These are phyloP conservation scores for Fragum whitleyi DNA, from an alignment of 2,888 invertebrate species.

Conservation along the genomic window DNA sequence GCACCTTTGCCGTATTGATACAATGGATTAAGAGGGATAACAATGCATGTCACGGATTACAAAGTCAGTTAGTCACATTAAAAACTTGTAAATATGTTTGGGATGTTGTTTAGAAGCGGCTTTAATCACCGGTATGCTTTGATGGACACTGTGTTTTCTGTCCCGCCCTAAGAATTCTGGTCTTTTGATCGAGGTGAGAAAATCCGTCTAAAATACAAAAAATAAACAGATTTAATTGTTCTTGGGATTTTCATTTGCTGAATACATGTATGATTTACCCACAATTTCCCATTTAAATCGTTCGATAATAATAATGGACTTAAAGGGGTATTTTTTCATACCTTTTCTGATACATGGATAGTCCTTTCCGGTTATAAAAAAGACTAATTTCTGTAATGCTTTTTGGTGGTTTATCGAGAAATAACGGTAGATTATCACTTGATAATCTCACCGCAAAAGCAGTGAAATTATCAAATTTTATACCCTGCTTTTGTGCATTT, in stretches of 20 bases:
- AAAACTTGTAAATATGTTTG: constrained; percentile 54
- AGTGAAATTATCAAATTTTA: too few relatives aligned
- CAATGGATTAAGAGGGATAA: constrained; percentile 37
- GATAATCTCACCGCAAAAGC: too few relatives aligned
- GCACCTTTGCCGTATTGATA: constrained; percentile 44
- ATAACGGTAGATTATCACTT: too few relatives aligned
- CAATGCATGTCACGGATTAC: constrained; percentile 58
- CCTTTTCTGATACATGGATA: too few relatives aligned
- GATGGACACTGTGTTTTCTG: constrained; percentile 24
- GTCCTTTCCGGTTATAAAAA: too few relatives aligned
- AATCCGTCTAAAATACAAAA: constrained; percentile 23
- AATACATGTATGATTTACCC: not conserved
- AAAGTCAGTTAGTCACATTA: constrained; percentile 59
- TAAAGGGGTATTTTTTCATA: too few relatives aligned
- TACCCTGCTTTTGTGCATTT: too few relatives aligned
- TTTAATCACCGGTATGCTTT: constrained; percentile 55
- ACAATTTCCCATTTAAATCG: too few relatives aligned
- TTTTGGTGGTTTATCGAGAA: too few relatives aligned
- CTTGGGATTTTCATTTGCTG: not conserved
- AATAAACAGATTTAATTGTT: constrained; percentile 1
- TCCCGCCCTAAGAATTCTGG: constrained; percentile 35
- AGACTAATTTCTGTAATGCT: too few relatives aligned
- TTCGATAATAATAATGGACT: too few relatives aligned
- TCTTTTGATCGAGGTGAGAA: constrained; percentile 25
- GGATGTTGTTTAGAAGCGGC: constrained; percentile 41